Evolutionary conservation across 2,113 vertebrate species (phyloP), one percentile per base, ranked within the genome.

Genomic region (Urocolius indicus): DNA sequence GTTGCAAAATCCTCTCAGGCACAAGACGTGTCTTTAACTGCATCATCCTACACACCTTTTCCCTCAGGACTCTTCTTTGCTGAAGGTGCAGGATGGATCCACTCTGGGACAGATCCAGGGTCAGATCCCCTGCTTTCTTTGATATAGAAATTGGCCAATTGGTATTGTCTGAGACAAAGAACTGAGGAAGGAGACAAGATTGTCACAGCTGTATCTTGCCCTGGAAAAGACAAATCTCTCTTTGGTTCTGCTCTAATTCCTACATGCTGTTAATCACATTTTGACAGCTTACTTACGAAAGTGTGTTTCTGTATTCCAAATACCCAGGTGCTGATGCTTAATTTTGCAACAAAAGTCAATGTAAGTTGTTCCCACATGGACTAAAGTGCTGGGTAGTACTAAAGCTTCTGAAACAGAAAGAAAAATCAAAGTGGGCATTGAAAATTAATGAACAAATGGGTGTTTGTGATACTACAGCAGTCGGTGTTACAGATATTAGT

Each of bases 371-470:
- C 59, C 16, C 52, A 3, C 7, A 58, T 76, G 62, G 83, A 63
- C 38, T 43, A n/a, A 94, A 95, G 52, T 86, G 94, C 67, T 94
- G 38, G 24, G 48, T 48, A 85, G 93, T 77, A 87, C 32, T 94
- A 85, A 93, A 93, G 58, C 51, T 91, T 69, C 71, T 66, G 72
- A 16, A 72, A 54, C 36, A 66, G 49, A 18, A 18, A 46, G 63
- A 51, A 62, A 75, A 78, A 79, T 63, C 78, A 90, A 93, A 82
- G 51, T 5, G 11, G 54, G 43, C 91, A 94, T 93, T 90, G 82
- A 93, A 95, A 96, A 93, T 93, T 93, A 94, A 95, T 91, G 96
- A 91, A 69, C 87, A 94, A 95, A 79, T 88, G 80, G 29, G 38
- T 71, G 80, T 92, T 88, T 84, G 75, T 74, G 72, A 93, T 94